Percentiles rank a stretch among this genome's conserved stretches.
phyloP scores from a whole-genome alignment of 2,113 vertebrate genomes.

The Sitta europaea region DNA sequence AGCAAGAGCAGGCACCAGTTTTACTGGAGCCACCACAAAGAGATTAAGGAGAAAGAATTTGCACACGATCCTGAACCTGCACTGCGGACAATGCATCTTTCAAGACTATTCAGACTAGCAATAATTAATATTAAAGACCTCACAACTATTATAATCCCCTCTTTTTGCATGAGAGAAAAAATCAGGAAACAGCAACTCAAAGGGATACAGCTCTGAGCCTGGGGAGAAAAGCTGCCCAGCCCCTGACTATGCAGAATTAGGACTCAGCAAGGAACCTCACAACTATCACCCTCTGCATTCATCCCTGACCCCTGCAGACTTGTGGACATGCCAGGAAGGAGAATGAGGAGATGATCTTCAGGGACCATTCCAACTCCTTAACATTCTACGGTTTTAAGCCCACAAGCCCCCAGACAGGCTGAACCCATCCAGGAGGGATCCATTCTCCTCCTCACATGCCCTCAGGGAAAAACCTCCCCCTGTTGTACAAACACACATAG shows the following conservation, averaged over 20 bases:
- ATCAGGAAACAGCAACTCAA: neutral
- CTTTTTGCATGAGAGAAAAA: neutral
- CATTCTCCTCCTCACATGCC: neutral
- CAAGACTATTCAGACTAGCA: neutral
- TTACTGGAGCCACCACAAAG: neutral
- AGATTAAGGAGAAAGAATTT: neutral
- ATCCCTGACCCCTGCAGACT: neutral
- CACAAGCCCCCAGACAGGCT: neutral
- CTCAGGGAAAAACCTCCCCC: neutral
- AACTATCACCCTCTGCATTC: neutral
- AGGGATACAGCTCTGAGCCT: neutral
- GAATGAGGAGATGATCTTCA: neutral
- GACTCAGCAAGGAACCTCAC: neutral
- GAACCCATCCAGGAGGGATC: neutral
- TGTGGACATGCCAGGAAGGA: neutral
- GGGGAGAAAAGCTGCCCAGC: neutral
- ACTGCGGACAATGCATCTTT: neutral
- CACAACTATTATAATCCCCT: neutral
- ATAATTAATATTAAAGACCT: slow-evolving; percentile 15
- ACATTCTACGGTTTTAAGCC: fast-evolving
- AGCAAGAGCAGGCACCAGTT: neutral
- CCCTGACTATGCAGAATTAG: neutral
- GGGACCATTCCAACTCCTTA: neutral
- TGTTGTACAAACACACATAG: neutral
- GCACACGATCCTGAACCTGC: neutral